Evolutionary conservation across 2,888 invertebrate species (phyloP), one percentile per base, ranked within the genome.

Genomic region (Orthosia gothica): DNA sequence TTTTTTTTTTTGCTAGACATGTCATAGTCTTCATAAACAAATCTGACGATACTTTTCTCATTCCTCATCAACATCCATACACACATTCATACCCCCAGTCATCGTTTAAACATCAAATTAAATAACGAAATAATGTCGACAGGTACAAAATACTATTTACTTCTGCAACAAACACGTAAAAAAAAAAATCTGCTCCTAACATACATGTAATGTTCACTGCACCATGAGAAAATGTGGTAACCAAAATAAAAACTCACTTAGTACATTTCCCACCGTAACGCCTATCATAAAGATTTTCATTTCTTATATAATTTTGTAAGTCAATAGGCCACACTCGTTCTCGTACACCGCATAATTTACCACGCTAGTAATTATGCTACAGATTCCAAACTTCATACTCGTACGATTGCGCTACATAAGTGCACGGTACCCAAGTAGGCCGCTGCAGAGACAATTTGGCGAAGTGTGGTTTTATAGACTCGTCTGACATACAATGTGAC

Each of bases 271-370:
- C 85, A 84, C 85, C 47, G 23, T 62, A 74, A 76, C 63, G 69
- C 69, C 66, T 81, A 69, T 70, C 64, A 65, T 65, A 61, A 63
- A 50, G 63, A 72, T 77, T 83, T 84, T 85, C 71, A 26, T 65
- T 65, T 67, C 59, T 85, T 84, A 85, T 62, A 57, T 77, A 84
- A 84, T 66, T 58, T 84, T 72, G 52, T 82, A 81, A 85, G 83
- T 85, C 78, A 83, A 85, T 82, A 77, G 78, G 74, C 63, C 63
- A 55, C 62, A 32, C 54, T 59, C 26, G 57, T 75, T 81, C 79
- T 77, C 66, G 55, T 65, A 64, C 59, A 55, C 68, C 23, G 11
- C 47, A 32, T 40, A 18, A 47, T n/a, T 57, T 49, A 40, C 20
- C 47, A 52, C 11, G 26, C 5, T 62, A 54, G n/a, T 81, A 66